A percentile compares a stretch with the other conserved stretches of the same genome.
Conservation (phyloP, 2,888 invertebrate genomes). For the Epirrita christyi region DNA sequence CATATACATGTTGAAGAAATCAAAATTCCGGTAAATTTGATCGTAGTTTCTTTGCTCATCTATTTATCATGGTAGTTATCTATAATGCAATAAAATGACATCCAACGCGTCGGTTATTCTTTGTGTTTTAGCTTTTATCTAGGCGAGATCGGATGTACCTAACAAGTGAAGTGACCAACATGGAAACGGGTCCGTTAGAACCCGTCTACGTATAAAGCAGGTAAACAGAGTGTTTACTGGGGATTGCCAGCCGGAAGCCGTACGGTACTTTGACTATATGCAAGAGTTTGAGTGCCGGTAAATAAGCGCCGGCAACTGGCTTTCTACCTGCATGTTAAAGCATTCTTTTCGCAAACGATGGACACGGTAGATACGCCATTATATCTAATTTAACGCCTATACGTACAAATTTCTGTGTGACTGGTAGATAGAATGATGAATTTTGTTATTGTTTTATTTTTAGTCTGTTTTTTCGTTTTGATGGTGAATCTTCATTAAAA, state of each 20-base stretch:
- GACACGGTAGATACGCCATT: conserved; percentile 61
- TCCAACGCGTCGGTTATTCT: conserved; percentile 49
- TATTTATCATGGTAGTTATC: conserved; percentile 28
- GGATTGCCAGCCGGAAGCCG: background rate
- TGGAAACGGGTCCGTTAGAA: conserved; percentile 63
- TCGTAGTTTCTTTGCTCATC: conserved; percentile 20
- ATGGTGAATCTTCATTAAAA: no score
- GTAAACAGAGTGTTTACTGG: background rate
- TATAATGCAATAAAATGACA: conserved; percentile 37
- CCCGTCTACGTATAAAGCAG: conserved; percentile 14
- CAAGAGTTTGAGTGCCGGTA: background rate
- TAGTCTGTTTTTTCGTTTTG: no score
- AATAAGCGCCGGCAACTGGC: background rate
- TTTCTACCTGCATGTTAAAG: conserved; percentile 34
- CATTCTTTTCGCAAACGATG: conserved; percentile 69
- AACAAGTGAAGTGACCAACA: conserved; percentile 52
- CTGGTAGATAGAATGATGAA: conserved; percentile 48
- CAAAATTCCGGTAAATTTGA: conserved; percentile 20
- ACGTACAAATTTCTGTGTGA: conserved; percentile 66
- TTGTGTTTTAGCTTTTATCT: conserved; percentile 52
- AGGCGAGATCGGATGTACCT: conserved; percentile 40
- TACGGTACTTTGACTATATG: no score
- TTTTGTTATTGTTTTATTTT: conserved; percentile 29
- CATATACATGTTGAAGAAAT: conserved; percentile 18
- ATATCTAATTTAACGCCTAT: conserved; percentile 67